Percentiles rank a stretch among this genome's conserved stretches.
These are phyloP conservation scores for Apteryx owenii DNA, from an alignment of 2,113 vertebrate genomes.

Conservation along the genomic window DNA sequence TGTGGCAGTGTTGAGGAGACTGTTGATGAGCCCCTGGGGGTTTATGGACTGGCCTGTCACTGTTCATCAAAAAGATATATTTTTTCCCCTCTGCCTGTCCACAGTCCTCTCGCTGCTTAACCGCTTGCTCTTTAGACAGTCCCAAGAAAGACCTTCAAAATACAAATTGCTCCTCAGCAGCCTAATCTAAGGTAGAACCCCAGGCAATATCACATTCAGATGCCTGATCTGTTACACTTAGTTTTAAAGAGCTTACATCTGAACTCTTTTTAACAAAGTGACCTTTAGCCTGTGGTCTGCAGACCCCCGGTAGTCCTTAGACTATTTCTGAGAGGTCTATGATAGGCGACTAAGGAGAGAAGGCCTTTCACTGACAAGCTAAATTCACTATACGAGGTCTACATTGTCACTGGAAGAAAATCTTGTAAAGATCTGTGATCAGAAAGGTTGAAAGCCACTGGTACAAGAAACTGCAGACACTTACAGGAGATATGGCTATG, in stretches of 20 bases:
- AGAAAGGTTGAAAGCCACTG: neutral
- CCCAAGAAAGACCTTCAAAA: neutral
- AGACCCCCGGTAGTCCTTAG: neutral
- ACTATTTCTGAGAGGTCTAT: neutral
- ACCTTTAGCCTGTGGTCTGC: neutral
- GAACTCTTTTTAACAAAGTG: neutral
- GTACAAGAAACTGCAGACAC: neutral
- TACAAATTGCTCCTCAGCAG: neutral
- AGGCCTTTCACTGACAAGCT: neutral
- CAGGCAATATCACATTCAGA: neutral
- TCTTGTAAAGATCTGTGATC: neutral
- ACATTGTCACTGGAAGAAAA: neutral
- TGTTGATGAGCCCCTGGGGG: neutral
- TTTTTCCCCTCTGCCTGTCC: neutral
- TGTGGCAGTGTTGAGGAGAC: neutral
- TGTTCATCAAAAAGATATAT: neutral
- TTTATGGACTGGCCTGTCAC: neutral
- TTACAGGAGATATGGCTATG: neutral
- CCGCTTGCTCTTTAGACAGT: neutral
- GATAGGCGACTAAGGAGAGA: neutral
- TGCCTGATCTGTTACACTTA: neutral
- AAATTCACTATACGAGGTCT: neutral
- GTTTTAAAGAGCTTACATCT: conserved; percentile 9
- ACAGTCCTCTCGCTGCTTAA: neutral
- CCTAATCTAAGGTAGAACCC: neutral